Percentiles rank a stretch among this genome's conserved stretches.
phyloP scores from a whole-genome alignment of 2,797 vertebrate genomes.

The Pseudopleuronectes americanus region DNA sequence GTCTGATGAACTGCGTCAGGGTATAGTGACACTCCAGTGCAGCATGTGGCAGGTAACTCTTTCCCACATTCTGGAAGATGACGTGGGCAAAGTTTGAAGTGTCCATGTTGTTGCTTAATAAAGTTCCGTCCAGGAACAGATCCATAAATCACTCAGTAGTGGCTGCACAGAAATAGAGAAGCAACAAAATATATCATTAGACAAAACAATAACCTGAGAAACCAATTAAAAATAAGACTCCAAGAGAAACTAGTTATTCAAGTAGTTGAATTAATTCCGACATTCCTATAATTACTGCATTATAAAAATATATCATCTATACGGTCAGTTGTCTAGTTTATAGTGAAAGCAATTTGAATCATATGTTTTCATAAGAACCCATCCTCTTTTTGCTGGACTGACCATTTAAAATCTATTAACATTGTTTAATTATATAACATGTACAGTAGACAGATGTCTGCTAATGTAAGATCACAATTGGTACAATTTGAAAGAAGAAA shows the following conservation, averaged over 20 bases:
- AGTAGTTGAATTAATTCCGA: no score
- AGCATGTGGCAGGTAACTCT: conserved; percentile 96
- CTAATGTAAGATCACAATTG: no score
- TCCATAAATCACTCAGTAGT: conserved; percentile 85
- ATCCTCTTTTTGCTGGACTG: no score
- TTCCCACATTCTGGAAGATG: conserved; percentile 98
- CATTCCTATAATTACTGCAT: background rate
- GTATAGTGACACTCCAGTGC: conserved; percentile 97
- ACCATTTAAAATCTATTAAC: no score
- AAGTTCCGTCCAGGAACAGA: conserved; percentile 88
- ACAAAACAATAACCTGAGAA: conserved; percentile 1
- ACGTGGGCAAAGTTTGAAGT: conserved; percentile 99
- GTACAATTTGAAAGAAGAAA: no score
- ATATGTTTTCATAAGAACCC: no score
- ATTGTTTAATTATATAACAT: no score
- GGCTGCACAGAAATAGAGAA: conserved; percentile 49
- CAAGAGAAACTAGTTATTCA: no score
- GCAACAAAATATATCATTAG: conserved; percentile 15
- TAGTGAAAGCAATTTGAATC: no score
- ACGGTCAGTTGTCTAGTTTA: no score
- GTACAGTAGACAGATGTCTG: no score
- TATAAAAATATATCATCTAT: no score
- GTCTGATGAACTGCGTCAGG: conserved; percentile 95
- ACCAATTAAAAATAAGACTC: background rate
- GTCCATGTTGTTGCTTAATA: conserved; percentile 87